Percentiles rank a stretch among this genome's conserved stretches.
Evolutionary conservation across 2,797 vertebrate species (phyloP).

Genomic region (Kryptolebias ocellatus): DNA sequence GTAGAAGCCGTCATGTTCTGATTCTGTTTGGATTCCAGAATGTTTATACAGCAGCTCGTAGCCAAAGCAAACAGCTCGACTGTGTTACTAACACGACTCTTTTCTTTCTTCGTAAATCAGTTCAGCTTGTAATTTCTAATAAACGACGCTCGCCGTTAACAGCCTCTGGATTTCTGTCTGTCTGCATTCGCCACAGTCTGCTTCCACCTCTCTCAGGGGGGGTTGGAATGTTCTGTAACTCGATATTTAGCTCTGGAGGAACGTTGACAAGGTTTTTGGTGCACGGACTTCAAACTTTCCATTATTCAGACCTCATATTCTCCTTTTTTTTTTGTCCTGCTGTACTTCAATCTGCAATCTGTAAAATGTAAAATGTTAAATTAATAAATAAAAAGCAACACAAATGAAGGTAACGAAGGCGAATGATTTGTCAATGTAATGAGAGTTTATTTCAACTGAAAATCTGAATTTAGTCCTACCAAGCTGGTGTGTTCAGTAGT

Average conservation of each 20-base stretch:
- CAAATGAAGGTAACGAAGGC: conserved; percentile 36
- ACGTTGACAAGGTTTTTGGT: conserved; percentile 11
- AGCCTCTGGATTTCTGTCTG: conserved; percentile 38
- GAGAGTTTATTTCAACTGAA: conserved; percentile 93
- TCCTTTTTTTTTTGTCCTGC: no score
- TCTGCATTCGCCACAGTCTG: conserved; percentile 18
- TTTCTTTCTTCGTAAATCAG: conserved; percentile 69
- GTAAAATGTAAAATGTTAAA: conserved; percentile 2
- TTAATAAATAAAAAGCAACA: neutral
- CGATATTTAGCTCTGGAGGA: conserved; percentile 26
- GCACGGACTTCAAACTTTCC: conserved; percentile 14
- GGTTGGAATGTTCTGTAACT: conserved; percentile 31
- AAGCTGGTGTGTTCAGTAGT: conserved; percentile 89
- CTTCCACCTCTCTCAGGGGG: conserved; percentile 14
- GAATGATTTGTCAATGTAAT: conserved; percentile 77
- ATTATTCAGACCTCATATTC: neutral
- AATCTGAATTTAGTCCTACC: conserved; percentile 93
- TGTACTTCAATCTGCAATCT: neutral
- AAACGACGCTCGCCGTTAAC: conserved; percentile 67
- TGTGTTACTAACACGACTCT: conserved; percentile 58
- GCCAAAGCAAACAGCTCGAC: conserved; percentile 60
- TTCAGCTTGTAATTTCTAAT: conserved; percentile 70
- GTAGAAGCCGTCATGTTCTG: conserved; percentile 61
- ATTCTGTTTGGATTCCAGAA: conserved; percentile 65
- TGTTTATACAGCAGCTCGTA: conserved; percentile 54